Evolutionary conservation across 2,113 vertebrate species (phyloP).

Genomic region (Salvelinus namaycush): DNA sequence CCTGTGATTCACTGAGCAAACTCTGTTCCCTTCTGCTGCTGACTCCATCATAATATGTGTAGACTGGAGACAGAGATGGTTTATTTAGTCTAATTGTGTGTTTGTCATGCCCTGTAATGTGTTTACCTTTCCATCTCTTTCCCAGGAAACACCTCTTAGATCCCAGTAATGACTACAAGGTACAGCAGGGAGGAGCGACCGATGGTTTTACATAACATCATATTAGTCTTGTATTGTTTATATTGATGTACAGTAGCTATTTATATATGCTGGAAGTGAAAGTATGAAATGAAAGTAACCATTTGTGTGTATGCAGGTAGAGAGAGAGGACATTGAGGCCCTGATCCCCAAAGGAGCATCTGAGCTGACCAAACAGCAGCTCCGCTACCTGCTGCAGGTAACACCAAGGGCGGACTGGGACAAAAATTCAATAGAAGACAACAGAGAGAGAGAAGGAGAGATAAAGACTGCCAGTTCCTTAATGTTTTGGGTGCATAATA

Average conservation of each 20-base stretch:
- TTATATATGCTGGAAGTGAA: no score
- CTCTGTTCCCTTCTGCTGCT: background rate
- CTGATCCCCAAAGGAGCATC: slow-evolving; percentile 91
- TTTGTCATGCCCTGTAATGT: slow-evolving; percentile 29
- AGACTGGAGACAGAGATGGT: background rate
- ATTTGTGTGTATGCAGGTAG: slow-evolving; percentile 38
- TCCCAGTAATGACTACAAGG: slow-evolving; percentile 68
- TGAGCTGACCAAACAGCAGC: slow-evolving; percentile 96
- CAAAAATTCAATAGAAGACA: no score
- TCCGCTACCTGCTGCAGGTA: slow-evolving; percentile 97
- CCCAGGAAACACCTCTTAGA: slow-evolving; percentile 71
- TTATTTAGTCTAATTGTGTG: background rate
- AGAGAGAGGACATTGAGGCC: slow-evolving; percentile 84
- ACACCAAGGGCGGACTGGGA: background rate
- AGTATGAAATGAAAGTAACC: background rate
- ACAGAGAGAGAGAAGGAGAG: no score
- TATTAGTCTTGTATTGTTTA: no score
- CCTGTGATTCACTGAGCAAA: slow-evolving; percentile 6
- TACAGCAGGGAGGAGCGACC: slow-evolving; percentile 34
- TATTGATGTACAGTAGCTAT: no score
- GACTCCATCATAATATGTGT: background rate
- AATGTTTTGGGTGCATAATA: no score
- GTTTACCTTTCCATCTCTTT: slow-evolving; percentile 41
- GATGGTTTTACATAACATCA: background rate
- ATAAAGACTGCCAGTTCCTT: no score